Evolutionary conservation across 2,113 vertebrate species (phyloP).

Genomic region (Aegypius monachus): DNA sequence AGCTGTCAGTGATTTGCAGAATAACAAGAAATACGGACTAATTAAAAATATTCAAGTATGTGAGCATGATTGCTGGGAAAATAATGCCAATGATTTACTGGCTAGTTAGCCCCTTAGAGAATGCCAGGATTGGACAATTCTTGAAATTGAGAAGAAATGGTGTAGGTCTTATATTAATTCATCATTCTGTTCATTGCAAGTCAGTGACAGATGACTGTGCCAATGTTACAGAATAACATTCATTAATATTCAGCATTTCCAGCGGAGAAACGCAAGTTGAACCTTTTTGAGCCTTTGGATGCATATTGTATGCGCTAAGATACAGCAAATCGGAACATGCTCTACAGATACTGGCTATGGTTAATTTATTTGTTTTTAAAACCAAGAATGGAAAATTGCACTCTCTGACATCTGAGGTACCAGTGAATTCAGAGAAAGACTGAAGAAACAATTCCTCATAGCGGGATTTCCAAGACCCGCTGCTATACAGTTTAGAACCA

Average conservation of each 20-base stretch:
- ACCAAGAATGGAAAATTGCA: background rate
- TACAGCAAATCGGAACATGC: background rate
- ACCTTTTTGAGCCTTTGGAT: background rate
- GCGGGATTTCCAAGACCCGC: background rate
- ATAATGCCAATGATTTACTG: constrained; percentile 2
- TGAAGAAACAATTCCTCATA: background rate
- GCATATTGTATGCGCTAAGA: background rate
- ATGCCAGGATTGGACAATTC: background rate
- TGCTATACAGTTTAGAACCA: background rate
- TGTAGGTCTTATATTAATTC: constrained; percentile 1
- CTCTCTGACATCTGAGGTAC: background rate
- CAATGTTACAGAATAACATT: background rate
- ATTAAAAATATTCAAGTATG: constrained; percentile 45
- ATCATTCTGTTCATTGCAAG: background rate
- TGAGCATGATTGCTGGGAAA: background rate
- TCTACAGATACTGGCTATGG: background rate
- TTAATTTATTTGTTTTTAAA: background rate
- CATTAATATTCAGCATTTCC: constrained; percentile 44
- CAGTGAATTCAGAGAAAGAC: background rate
- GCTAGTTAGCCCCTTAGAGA: background rate
- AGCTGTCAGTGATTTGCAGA: constrained; percentile 29
- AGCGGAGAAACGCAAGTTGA: background rate
- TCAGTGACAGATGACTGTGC: background rate
- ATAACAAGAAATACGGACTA: constrained; percentile 31
- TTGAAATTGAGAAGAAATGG: constrained; percentile 1